These are phyloP conservation scores for Cacoxenus indagator DNA, from an alignment of 2,888 invertebrate species.

Conservation along the genomic window DNA sequence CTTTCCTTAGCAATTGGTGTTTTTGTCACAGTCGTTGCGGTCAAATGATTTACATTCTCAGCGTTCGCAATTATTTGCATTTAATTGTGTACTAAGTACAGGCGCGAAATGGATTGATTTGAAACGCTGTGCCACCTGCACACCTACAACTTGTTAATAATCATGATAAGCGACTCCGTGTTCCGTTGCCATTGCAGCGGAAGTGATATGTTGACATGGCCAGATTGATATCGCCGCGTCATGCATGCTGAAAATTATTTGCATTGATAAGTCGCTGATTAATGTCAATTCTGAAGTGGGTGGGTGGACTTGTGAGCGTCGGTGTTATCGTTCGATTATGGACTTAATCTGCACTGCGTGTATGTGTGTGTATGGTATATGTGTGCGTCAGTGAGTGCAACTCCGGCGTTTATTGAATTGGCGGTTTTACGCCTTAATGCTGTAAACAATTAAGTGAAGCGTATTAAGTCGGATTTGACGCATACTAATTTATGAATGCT, in stretches of 20 bases:
- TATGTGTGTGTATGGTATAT: constrained; percentile 2
- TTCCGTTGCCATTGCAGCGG: constrained; percentile 46
- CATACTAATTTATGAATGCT: constrained; percentile 53
- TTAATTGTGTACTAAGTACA: constrained; percentile 69
- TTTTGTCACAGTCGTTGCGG: not conserved
- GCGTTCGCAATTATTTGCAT: constrained; percentile 68
- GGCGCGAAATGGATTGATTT: not conserved
- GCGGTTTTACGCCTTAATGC: constrained; percentile 60
- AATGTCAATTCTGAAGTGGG: constrained; percentile 53
- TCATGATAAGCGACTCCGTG: too few species aligned
- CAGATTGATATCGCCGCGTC: constrained; percentile 63
- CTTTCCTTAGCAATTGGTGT: not conserved
- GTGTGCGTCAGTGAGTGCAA: not conserved
- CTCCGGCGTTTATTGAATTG: constrained; percentile 58
- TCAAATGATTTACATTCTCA: constrained; percentile 29
- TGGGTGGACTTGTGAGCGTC: too few species aligned
- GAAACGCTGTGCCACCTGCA: constrained; percentile 7
- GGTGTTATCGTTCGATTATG: too few species aligned
- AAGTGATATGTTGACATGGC: constrained; percentile 47
- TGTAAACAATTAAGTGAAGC: constrained; percentile 64
- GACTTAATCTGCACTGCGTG: not conserved
- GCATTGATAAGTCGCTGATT: constrained; percentile 65
- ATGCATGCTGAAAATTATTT: constrained; percentile 64
- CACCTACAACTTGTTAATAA: not conserved
- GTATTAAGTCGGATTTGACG: constrained; percentile 59